Percentiles rank a stretch among this genome's conserved stretches.
Evolutionary conservation across 1,140 invertebrate species (phyloP).

Genomic region (Proales similis): DNA sequence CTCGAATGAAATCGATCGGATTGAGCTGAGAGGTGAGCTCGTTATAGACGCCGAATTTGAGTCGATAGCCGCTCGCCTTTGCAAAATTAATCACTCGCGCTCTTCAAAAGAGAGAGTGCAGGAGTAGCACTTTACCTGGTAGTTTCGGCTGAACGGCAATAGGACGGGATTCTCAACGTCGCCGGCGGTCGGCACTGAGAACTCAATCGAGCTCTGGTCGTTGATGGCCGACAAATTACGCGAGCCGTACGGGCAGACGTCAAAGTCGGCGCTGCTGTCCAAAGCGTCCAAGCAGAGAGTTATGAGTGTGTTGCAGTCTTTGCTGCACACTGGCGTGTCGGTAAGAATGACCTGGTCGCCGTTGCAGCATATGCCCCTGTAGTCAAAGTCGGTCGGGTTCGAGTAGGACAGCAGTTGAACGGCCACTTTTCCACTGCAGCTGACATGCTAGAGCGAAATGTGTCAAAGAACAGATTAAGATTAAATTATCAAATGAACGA

Average conservation of each 20-base stretch:
- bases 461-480: no score
- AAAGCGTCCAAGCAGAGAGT: conserved; percentile 22
- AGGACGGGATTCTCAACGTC: conserved; percentile 32
- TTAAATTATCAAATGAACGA: no score
- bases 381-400: conserved; percentile 23
- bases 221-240: conserved; percentile 29
- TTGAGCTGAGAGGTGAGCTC: conserved; percentile 21
- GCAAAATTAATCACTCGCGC: neutral
- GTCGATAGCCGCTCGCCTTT: conserved; percentile 25
- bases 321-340: conserved; percentile 3
- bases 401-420: conserved; percentile 22
- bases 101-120: neutral
- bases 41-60: conserved; percentile 33
- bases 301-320: conserved; percentile 24
- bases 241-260: conserved; percentile 26
- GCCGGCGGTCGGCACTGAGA: conserved; percentile 15
- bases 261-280: conserved; percentile 24
- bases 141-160: conserved; percentile 11
- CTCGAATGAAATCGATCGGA: conserved; percentile 23
- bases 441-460: neutral
- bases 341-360: neutral
- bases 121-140: conserved; percentile 4
- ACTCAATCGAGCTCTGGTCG: neutral
- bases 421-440: conserved; percentile 34
- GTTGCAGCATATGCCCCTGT: conserved; percentile 23